Conservation (phyloP, 92 coral and sea anemone genomes). For the Bergia sp. region DNA sequence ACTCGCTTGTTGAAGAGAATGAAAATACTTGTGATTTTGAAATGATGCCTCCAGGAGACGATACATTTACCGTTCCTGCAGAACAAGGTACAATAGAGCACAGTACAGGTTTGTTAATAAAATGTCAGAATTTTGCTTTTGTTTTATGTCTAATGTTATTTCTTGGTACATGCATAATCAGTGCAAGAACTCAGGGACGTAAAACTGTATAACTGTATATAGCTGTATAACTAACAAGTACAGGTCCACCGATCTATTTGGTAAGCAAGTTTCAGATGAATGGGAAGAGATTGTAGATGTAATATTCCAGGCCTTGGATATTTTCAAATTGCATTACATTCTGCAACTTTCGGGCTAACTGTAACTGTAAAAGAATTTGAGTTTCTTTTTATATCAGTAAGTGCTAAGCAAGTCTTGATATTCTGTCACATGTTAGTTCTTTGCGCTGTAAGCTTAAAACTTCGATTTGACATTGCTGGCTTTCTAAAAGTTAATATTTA, state of each 20-base stretch:
- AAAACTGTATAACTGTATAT: no score
- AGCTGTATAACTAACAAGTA: no score
- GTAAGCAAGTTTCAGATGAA: no score
- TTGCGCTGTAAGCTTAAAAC: background rate
- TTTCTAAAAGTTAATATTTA: background rate
- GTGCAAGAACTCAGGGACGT: no score
- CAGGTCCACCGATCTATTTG: no score
- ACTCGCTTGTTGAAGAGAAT: slow-evolving; percentile 61
- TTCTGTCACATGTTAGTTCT: background rate
- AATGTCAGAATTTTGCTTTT: background rate
- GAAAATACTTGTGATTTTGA: slow-evolving; percentile 59
- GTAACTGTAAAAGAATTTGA: no score
- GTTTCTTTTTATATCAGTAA: background rate
- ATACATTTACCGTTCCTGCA: slow-evolving; percentile 42
- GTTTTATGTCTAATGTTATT: background rate
- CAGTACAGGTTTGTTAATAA: background rate
- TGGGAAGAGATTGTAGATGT: no score
- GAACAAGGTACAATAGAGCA: background rate
- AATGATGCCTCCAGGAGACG: slow-evolving; percentile 92
- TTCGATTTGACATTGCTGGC: background rate
- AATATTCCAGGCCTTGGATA: no score
- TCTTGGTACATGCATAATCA: background rate
- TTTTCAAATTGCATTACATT: no score
- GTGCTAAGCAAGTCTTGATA: background rate
- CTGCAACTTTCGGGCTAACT: no score